Evolutionary conservation across 2,888 invertebrate species (phyloP), one percentile per base, ranked within the genome.

Genomic region (Habroteleia sp.): DNA sequence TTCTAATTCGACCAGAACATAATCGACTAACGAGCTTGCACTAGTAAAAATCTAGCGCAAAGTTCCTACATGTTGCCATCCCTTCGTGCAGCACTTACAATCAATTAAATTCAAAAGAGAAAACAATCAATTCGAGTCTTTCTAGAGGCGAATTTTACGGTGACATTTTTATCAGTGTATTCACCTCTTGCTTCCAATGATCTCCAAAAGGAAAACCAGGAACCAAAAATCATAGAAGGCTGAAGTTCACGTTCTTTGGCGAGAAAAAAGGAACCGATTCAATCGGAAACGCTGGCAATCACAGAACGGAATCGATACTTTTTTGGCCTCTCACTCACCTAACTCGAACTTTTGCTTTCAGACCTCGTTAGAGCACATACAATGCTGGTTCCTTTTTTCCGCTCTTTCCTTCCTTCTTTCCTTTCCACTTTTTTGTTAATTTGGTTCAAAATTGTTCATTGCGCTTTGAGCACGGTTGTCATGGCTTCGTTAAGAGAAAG

Each of bases 271-370:
- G n/a, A 63, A 56, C 48, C 46, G 44, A 62, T 44, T 46, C 44
- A 14, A 62, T 35, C 33, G 27, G 41, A 56, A 54, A 54, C 41
- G 62, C 31, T 41, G 54, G 39, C 54, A 50, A 65, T 52, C 72
- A 37, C 46, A 46, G 71, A 71, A 54, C 41, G 25, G 23, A 52
- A 62, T 71, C 71, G 31, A 63, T 54, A 56, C 13, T 37, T 56
- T 44, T 63, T 62, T 52, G 58, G 58, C 37, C 42, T 29, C 16
- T 11, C 16, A 13, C 27, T 50, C 50, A 17, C n/a, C 29, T 25
- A 44, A 14, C 23, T 13, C 3, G 2, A 50, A 13, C n/a, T 42
- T 52, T 23, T 20, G 23, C 42, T 25, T 54, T 41, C 41, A 11
- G 27, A 17, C 16, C 31, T 68, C 35, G 44, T 60, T 41, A 39